Evolutionary conservation across 2,888 invertebrate genomes (phyloP).

Genomic region (Cetonia aurata): DNA sequence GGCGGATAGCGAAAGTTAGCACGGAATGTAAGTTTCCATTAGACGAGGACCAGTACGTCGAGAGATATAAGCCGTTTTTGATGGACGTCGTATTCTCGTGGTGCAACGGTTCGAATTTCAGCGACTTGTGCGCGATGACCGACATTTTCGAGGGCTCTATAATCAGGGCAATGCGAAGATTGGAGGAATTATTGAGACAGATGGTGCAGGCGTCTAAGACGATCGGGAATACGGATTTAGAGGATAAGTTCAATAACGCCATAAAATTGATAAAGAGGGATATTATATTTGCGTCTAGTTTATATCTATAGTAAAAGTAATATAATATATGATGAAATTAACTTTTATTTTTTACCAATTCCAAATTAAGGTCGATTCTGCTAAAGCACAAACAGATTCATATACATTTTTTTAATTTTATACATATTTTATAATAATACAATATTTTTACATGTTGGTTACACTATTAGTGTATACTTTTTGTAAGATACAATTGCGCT

Average conservation of each 20-base stretch:
- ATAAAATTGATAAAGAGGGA: constrained; percentile 94
- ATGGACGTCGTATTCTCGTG: constrained; percentile 98
- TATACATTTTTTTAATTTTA: background rate
- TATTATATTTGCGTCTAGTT: constrained; percentile 99
- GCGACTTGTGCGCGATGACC: constrained; percentile 95
- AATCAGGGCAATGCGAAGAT: constrained; percentile 92
- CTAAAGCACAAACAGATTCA: constrained; percentile 4
- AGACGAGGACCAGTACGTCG: constrained; percentile 92
- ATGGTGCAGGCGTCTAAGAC: constrained; percentile 96
- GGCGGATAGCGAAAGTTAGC: constrained; percentile 90
- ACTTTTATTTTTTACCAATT: constrained; percentile 11
- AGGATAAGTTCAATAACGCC: constrained; percentile 95
- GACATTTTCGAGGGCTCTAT: constrained; percentile 96
- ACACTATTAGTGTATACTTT: no score
- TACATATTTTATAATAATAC: no score
- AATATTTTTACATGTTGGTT: no score
- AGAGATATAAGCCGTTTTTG: constrained; percentile 91
- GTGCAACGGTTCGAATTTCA: constrained; percentile 94
- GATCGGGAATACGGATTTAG: constrained; percentile 95
- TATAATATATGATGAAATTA: background rate
- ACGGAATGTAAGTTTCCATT: constrained; percentile 87
- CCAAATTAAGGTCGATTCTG: constrained; percentile 18
- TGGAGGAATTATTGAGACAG: constrained; percentile 96
- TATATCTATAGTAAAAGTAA: constrained; percentile 79
- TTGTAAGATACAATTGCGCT: no score